Evolutionary conservation across 2,113 vertebrate genomes (phyloP).

Genomic region (Poecilia latipinna): DNA sequence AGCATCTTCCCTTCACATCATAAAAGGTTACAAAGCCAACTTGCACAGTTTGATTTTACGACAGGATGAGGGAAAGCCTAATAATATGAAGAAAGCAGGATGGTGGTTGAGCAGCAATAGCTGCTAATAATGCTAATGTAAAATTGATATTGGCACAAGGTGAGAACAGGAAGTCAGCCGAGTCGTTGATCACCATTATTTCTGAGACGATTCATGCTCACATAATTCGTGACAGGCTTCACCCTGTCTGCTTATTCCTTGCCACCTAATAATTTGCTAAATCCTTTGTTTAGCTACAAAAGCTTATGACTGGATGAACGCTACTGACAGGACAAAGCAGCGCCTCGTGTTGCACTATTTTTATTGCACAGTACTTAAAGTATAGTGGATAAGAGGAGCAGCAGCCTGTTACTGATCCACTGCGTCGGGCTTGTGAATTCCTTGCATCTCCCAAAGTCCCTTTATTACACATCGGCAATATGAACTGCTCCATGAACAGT

Average conservation of each 20-base stretch:
- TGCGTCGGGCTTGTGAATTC: neutral
- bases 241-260: neutral
- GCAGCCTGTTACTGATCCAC: constrained; percentile 8
- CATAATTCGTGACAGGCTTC: neutral
- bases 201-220: neutral
- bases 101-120: neutral
- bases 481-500: constrained; percentile 9
- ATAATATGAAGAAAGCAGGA: neutral
- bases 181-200: neutral
- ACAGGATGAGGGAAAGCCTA: neutral
- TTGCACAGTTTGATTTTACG: neutral
- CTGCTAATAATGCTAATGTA: neutral
- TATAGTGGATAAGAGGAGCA: constrained; percentile 5
- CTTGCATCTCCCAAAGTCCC: constrained; percentile 13
- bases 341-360: neutral
- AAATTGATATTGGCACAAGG: neutral
- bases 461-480: constrained; percentile 5
- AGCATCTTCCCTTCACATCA: neutral
- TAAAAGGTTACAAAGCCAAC: neutral
- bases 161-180: neutral
- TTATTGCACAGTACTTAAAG: constrained; percentile 5
- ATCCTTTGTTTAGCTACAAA: neutral
- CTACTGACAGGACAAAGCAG: neutral
- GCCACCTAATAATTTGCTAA: neutral
- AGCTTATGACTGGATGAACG: neutral